A percentile compares a stretch with the other conserved stretches of the same genome.
phyloP scores from a whole-genome alignment of 2,113 vertebrate species.

The Poeciliopsis retropinna region DNA sequence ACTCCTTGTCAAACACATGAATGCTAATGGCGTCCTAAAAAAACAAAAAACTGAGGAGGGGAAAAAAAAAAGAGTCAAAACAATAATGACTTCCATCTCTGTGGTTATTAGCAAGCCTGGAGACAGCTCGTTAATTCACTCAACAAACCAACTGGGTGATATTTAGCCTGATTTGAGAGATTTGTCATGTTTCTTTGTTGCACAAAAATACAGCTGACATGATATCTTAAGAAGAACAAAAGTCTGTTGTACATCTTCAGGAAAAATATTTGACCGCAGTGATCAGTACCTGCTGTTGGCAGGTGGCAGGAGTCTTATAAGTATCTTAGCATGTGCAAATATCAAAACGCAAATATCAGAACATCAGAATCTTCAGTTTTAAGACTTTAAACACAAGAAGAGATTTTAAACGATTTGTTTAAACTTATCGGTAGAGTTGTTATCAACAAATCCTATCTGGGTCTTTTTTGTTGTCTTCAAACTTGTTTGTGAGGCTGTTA shows the following conservation, averaged over 20 bases:
- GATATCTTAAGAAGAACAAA: neutral
- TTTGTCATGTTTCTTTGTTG: constrained; percentile 8
- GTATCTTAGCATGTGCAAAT: neutral
- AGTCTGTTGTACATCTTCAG: neutral
- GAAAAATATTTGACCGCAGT: neutral
- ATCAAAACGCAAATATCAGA: neutral
- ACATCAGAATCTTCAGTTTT: too few species aligned
- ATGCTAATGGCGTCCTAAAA: constrained; percentile 61
- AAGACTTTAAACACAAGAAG: too few species aligned
- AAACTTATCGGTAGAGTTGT: too few species aligned
- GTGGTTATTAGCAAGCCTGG: constrained; percentile 44
- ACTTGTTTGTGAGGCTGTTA: too few species aligned
- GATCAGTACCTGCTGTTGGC: neutral
- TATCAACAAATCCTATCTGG: too few species aligned
- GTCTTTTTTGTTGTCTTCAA: too few species aligned
- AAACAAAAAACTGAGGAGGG: constrained; percentile 40
- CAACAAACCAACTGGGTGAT: constrained; percentile 50
- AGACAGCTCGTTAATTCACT: constrained; percentile 62
- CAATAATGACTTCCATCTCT: constrained; percentile 59
- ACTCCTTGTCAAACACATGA: constrained; percentile 52
- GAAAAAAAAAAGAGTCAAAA: constrained; percentile 35
- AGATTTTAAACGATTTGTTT: too few species aligned
- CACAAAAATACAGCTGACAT: neutral
- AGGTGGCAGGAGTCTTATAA: neutral
- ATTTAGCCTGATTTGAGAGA: constrained; percentile 34